Base-by-base conservation (phyloP, 2,113 vertebrate genomes). In the Tinamus guttatus region DNA sequence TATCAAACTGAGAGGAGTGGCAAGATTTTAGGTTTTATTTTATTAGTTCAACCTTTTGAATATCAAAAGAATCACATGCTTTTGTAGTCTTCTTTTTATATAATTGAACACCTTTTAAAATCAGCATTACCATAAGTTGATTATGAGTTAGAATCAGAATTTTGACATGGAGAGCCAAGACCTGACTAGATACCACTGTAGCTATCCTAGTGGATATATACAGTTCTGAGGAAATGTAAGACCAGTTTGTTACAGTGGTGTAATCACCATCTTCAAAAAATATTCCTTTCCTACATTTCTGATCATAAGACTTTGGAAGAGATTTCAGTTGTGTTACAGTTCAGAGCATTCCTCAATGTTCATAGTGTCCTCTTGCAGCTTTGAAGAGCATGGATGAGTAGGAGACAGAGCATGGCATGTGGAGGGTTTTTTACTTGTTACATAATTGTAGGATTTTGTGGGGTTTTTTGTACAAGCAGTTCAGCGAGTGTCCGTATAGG, bases 111-210 rank as follows among this genome's bases (percentile, higher is more conserved):
- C 64, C 36, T 87, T 92, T 81, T 79, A 82, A 90, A 89, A 40
- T 21, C 60, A 69, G 20, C 36, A 91, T 81, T 79, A 85, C 21
- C 67, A 87, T 75, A 94, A 85, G 59, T 45, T 95, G 70, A 82
- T 70, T 91, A 54, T 84, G 62, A 88, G 81, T 74, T 71, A 77
- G 36, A 92, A 88, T 90, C 56, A 91, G 74, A 91, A 60, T 60
- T 89, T 32, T 60, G 49, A 43, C 8, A 52, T 1, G 27, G 54
- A 54, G 41, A 85, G n/a, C 40, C n/a, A 54, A 85, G 67, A 52
- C n/a, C 82, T 94, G 52, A n/a, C 40, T 95, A 54, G 58, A 76
- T 91, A 73, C 25, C 13, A 0, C 32, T 80, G 19, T 16, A 62
- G 30, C 59, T 16, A 79, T 87, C 49, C 64, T 70, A 85, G 80